Evolutionary conservation across 2,113 vertebrate species (phyloP).

Genomic region (Hylia prasina): DNA sequence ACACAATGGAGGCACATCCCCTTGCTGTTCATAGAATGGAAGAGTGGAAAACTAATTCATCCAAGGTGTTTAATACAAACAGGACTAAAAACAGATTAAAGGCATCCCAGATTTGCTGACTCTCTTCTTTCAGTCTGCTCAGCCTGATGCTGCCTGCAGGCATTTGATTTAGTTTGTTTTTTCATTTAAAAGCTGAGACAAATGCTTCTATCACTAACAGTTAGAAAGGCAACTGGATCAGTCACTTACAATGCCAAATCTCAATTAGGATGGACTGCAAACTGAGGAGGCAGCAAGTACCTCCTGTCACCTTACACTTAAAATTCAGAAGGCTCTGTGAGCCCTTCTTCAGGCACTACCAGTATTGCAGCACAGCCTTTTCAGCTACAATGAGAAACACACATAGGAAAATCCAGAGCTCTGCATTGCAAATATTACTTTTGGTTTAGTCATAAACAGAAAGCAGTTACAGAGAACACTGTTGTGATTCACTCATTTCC

Average conservation of each 20-base stretch:
- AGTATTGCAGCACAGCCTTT: not conserved
- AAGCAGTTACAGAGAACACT: not conserved
- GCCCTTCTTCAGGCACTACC: not conserved
- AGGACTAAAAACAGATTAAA: not conserved
- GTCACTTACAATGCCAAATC: not conserved
- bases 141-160: not conserved
- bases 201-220: not conserved
- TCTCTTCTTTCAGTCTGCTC: not conserved
- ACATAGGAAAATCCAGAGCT: not conserved
- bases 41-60: not conserved
- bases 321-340: not conserved
- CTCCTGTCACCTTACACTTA: not conserved
- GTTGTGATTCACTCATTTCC: not conserved
- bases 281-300: not conserved
- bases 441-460: constrained; percentile 14
- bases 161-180: not conserved
- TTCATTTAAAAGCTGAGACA: not conserved
- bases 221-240: not conserved
- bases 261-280: not conserved
- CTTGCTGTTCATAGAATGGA: not conserved
- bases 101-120: not conserved
- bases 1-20: not conserved
- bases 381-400: not conserved
- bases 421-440: not conserved
- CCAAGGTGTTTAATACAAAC: not conserved